These are phyloP conservation scores for Phalacrocorax carbo DNA, from an alignment of 2,113 vertebrate species.

Conservation along the genomic window DNA sequence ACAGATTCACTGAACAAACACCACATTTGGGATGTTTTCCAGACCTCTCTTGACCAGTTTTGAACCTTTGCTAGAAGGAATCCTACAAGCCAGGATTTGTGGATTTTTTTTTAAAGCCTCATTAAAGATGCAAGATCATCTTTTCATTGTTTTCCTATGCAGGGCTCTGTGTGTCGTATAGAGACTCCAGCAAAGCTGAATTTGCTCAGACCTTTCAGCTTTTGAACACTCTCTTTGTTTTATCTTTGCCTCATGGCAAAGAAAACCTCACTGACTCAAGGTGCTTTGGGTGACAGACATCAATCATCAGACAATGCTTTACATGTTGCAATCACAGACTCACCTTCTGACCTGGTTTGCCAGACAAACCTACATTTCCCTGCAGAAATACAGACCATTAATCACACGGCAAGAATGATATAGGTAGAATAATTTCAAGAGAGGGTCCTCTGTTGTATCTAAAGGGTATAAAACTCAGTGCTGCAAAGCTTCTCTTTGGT, in stretches of 20 bases:
- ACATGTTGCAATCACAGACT: neutral
- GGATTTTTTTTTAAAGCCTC: neutral
- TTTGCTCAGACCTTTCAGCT: neutral
- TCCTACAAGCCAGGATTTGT: neutral
- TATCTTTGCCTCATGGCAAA: neutral
- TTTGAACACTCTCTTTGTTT: neutral
- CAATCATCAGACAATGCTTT: neutral
- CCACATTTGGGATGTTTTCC: neutral
- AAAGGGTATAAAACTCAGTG: neutral
- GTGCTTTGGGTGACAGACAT: neutral
- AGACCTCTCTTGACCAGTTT: neutral
- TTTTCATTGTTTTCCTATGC: neutral
- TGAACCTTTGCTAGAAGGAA: neutral
- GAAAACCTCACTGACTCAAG: neutral
- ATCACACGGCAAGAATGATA: neutral
- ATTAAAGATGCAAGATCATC: neutral
- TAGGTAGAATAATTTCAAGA: neutral
- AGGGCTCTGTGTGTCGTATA: neutral
- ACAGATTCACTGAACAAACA: neutral
- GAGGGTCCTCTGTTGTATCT: neutral
- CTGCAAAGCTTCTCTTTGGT: neutral
- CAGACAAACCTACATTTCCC: conserved; percentile 91
- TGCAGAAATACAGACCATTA: conserved; percentile 34
- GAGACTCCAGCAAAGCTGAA: neutral
- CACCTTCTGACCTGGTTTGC: conserved; percentile 88